Base-by-base conservation (phyloP, 2,888 invertebrate species). In the Xestia rhomboidea region DNA sequence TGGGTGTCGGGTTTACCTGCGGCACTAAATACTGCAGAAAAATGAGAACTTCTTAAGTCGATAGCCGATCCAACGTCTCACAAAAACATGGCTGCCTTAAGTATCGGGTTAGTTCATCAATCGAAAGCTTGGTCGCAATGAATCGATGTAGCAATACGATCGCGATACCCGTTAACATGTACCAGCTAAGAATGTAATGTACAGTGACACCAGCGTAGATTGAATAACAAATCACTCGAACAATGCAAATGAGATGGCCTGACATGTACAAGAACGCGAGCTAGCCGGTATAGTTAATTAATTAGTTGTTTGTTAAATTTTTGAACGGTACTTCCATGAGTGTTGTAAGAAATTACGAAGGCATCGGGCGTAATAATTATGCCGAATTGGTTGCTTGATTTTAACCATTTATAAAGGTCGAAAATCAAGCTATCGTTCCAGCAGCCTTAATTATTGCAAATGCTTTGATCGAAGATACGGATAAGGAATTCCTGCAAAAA, bases 151-250 rank as follows among this genome's bases (percentile, higher is more conserved):
- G 89, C 90, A 89, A 89, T 83, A 71, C 73, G 77, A 82, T 82
- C 73, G 57, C 73, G 64, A 76, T 81, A 87, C 83, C 77, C 83
- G 86, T 87, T 89, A 89, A 88, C 87, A 87, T 85, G 85, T 82
- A 81, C 81, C 79, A 85, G 81, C 84, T 80, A 81, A 81, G 90
- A 90, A 77, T 88, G 87, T 74, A 71, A 51, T 83, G 73, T 84
- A 87, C 84, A 87, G 88, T 84, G 82, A 88, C 86, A 78, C 73
- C 74, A 77, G 79, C 85, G 80, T 88, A 86, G 88, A 91, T 90
- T 88, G 86, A 90, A 91, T 92, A 91, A 89, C 89, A 91, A 91
- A 88, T 89, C 81, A 88, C 78, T 85, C 68, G 75, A 87, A 86
- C 83, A 86, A 84, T 88, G 84, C 81, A 86, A 87, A 85, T 84